phyloP scores from a whole-genome alignment of 2,797 vertebrate species.

The Orientallactaga sibirica region DNA sequence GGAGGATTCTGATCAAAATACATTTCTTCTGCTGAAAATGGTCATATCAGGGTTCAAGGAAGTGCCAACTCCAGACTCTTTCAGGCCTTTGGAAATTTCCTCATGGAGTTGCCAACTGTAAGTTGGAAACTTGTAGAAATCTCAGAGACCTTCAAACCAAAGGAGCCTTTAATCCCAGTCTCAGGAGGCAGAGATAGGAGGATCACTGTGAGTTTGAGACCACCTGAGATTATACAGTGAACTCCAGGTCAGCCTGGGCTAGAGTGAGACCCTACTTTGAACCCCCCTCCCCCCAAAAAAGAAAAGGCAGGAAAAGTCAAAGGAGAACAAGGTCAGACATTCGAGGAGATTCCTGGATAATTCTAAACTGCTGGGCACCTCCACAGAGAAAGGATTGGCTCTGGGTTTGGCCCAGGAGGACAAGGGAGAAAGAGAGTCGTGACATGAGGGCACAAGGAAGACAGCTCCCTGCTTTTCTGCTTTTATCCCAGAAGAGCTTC shows the following conservation, averaged over 20 bases:
- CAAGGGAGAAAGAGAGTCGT: not conserved
- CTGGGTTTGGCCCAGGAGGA: too few species aligned
- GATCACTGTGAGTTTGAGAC: too few species aligned
- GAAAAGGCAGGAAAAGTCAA: not conserved
- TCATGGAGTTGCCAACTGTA: not conserved
- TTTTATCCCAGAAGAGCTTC: not conserved
- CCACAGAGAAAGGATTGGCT: not conserved
- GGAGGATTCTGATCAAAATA: too few species aligned
- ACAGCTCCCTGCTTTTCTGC: not conserved
- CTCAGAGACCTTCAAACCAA: not conserved
- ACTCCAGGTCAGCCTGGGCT: too few species aligned
- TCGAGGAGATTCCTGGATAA: not conserved
- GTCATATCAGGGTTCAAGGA: too few species aligned
- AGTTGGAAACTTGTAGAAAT: slow-evolving; percentile 42
- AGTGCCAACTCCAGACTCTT: too few species aligned
- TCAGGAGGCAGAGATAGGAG: too few species aligned
- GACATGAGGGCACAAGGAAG: not conserved
- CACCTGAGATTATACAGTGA: too few species aligned
- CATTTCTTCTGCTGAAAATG: too few species aligned
- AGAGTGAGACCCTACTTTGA: too few species aligned
- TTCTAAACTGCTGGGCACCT: not conserved
- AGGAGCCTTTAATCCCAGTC: too few species aligned
- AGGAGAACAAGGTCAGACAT: not conserved
- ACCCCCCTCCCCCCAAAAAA: too few species aligned
- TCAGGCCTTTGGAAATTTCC: not conserved